Conservation (phyloP, 2,888 invertebrate genomes). For the Pseudococcus viburni region DNA sequence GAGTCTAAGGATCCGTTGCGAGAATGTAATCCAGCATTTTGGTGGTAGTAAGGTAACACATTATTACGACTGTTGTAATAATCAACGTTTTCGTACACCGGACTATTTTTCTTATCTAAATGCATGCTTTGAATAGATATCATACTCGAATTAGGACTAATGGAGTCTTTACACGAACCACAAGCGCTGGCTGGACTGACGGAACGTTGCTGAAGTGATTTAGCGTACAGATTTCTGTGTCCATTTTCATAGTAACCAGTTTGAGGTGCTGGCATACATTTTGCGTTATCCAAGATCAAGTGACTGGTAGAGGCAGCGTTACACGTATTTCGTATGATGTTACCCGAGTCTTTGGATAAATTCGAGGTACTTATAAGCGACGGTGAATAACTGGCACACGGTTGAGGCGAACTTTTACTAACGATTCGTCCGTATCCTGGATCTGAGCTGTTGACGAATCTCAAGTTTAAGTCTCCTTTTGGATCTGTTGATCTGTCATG, state of each 20-base stretch:
- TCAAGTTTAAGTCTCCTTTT: conserved; percentile 49
- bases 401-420: conserved; percentile 69
- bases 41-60: conserved; percentile 76
- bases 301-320: background rate
- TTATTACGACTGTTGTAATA: conserved; percentile 78
- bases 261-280: conserved; percentile 26
- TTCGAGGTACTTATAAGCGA: background rate
- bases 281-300: background rate
- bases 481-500: conserved; percentile 60
- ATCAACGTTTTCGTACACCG: conserved; percentile 87
- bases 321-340: background rate
- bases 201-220: background rate
- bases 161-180: conserved; percentile 65
- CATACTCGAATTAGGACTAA: conserved; percentile 66
- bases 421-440: conserved; percentile 72
- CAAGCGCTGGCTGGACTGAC: conserved; percentile 27
- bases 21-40: conserved; percentile 72
- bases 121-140: conserved; percentile 53
- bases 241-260: conserved; percentile 51
- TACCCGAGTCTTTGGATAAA: conserved; percentile 32
- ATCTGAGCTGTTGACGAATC: conserved; percentile 68
- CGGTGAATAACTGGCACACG: conserved; percentile 46
- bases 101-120: conserved; percentile 71
- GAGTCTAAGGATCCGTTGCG: conserved; percentile 73
- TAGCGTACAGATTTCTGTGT: conserved; percentile 50